Evolutionary conservation across 1,140 invertebrate species (phyloP).

Genomic region (Saccostrea glomerata): DNA sequence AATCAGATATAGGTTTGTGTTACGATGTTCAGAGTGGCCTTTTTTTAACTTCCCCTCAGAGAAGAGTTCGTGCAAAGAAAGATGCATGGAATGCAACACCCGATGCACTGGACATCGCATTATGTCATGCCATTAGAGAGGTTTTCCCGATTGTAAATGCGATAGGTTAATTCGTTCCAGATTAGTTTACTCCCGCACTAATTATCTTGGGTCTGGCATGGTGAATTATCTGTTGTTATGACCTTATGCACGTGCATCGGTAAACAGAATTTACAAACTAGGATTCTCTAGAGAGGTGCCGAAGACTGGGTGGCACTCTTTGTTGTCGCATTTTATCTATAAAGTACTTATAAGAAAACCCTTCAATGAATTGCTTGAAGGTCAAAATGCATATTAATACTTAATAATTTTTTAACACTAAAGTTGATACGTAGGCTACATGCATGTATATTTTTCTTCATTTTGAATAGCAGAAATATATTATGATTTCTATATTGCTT

Average conservation of each 20-base stretch:
- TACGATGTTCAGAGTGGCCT: constrained; percentile 18
- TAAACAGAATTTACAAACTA: background rate
- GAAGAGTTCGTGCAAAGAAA: background rate
- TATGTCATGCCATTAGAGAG: constrained; percentile 26
- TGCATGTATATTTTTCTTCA: too few relatives aligned
- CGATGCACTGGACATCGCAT: constrained; percentile 13
- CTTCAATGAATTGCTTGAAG: too few relatives aligned
- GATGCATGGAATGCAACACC: background rate
- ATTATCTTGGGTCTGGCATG: constrained; percentile 19
- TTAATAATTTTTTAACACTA: too few relatives aligned
- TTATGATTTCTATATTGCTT: too few relatives aligned
- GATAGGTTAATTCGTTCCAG: constrained; percentile 28
- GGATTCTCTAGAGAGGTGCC: constrained; percentile 21
- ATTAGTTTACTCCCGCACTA: constrained; percentile 21
- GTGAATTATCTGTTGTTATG: constrained; percentile 28
- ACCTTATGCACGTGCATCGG: constrained; percentile 15
- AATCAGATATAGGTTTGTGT: constrained; percentile 24
- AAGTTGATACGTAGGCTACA: too few relatives aligned
- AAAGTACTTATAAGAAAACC: background rate
- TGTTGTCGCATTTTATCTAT: background rate
- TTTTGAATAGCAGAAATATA: too few relatives aligned
- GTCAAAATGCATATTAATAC: too few relatives aligned
- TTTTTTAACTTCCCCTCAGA: background rate
- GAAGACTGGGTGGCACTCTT: constrained; percentile 10
- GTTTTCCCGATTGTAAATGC: constrained; percentile 2